These are phyloP conservation scores for Lipotes vexillifer DNA, from an alignment of 2,113 vertebrate genomes.

Conservation along the genomic window DNA sequence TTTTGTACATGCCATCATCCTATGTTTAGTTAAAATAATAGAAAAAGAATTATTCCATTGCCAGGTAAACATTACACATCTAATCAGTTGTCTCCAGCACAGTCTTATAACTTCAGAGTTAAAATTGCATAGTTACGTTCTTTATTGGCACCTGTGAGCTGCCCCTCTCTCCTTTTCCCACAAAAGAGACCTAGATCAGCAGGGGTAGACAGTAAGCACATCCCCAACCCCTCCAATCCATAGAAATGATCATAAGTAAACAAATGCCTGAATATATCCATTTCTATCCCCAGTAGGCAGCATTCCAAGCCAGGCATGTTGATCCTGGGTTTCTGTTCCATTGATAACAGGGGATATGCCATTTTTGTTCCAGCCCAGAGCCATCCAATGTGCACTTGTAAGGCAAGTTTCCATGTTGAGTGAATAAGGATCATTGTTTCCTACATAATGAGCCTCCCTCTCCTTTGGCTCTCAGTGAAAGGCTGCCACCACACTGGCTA, in stretches of 20 bases:
- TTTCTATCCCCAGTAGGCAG: slow-evolving; percentile 58
- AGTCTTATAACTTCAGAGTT: background rate
- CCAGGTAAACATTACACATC: background rate
- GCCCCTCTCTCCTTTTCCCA: background rate
- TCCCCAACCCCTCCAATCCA: background rate
- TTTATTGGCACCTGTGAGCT: background rate
- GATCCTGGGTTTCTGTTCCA: slow-evolving; percentile 66
- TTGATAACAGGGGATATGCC: slow-evolving; percentile 63
- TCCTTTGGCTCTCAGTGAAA: slow-evolving; percentile 79
- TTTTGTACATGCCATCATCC: background rate
- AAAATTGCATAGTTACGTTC: background rate
- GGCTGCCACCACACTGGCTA: slow-evolving; percentile 56
- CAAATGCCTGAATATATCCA: slow-evolving; percentile 57
- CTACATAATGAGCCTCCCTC: slow-evolving; percentile 69
- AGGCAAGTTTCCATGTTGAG: slow-evolving; percentile 73
- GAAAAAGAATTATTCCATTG: background rate
- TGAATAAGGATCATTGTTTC: slow-evolving; percentile 77
- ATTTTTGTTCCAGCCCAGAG: slow-evolving; percentile 63
- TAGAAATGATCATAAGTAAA: slow-evolving; percentile 45
- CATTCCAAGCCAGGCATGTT: slow-evolving; percentile 60
- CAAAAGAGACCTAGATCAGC: background rate
- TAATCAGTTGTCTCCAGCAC: background rate
- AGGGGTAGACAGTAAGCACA: background rate
- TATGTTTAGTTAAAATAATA: background rate
- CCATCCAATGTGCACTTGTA: slow-evolving; percentile 45